Conservation (phyloP, 2,888 invertebrate genomes). For the Leptura quadrifasciata region DNA sequence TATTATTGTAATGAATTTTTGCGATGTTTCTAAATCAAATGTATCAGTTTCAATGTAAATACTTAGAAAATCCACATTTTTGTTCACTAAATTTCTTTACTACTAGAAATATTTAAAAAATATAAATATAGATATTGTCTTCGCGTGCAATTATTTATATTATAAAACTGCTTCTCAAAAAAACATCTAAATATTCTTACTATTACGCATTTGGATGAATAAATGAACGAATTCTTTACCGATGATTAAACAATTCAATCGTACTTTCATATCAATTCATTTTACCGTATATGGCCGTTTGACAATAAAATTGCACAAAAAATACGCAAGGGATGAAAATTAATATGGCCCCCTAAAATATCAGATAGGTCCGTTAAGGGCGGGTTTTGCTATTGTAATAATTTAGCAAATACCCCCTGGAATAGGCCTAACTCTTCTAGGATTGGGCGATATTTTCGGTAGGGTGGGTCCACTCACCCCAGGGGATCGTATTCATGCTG, state of each 20-base stretch:
- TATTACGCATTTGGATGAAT: neutral
- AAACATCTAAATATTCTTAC: too few species aligned
- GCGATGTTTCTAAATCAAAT: too few species aligned
- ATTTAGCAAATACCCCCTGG: slow-evolving; percentile 59
- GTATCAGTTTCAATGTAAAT: too few species aligned
- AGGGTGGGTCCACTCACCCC: slow-evolving; percentile 57
- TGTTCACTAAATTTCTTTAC: too few species aligned
- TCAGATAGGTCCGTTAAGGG: slow-evolving; percentile 56
- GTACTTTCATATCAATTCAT: neutral
- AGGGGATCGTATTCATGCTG: slow-evolving; percentile 42
- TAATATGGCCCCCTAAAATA: slow-evolving; percentile 55
- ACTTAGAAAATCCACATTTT: too few species aligned
- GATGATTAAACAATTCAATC: neutral
- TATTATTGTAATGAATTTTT: too few species aligned
- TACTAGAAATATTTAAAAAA: too few species aligned
- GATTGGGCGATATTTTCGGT: slow-evolving; percentile 55
- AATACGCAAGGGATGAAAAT: slow-evolving; percentile 49
- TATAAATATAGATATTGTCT: too few species aligned
- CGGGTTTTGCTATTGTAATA: slow-evolving; percentile 64
- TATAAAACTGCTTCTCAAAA: too few species aligned
- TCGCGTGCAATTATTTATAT: too few species aligned
- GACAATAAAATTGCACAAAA: slow-evolving; percentile 49
- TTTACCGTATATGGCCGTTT: slow-evolving; percentile 15
- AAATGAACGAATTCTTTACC: neutral
- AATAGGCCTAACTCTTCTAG: slow-evolving; percentile 47